Evolutionary conservation across 1,140 invertebrate species (phyloP), one percentile per base, ranked within the genome.

Genomic region (Chymomyza costata): DNA sequence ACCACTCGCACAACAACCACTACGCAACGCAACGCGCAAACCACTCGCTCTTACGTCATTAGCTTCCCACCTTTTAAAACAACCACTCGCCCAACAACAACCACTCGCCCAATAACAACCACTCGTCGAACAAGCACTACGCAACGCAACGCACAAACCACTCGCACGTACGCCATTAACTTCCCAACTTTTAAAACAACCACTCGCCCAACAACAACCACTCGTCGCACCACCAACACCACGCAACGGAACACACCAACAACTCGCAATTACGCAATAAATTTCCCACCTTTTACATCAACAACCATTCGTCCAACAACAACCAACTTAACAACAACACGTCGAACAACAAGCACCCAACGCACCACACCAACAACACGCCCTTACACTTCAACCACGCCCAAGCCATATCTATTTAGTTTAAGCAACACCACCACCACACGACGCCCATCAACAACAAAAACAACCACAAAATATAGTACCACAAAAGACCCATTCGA

Each of bases 321-420:
- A 17, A 15, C 40, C 8, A 40, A 5, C 39, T 6, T 21, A 5
- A 45, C 43, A 19, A 46, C 43, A 18, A 16, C 41, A 10, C 21
- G 25, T 30, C 21, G 18, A 14, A 18, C 7, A 50, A 13, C 15
- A 11, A 21, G 18, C 7, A 35, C 18, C n/a, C n/a, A 25, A 40
- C 11, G 32, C 25, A 11, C 31, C 19, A 8, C 19, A 32, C 28
- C 45, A 21, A 3, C 59, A 39, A 47, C 16, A 15, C 16, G n/a
- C n/a, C 32, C 38, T n/a, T n/a, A n/a, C n/a, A n/a, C n/a, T 7
- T 46, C 48, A 34, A 78, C 71, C 10, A 73, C 71, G 13, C 67
- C 73, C 3, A 41, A 50, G 6, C 67, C 74, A 7, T 80, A 78
- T 35, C 30, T 78, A n/a, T 73, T 78, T 25, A 73, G 58, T 10